Base-by-base conservation (phyloP, 2,113 vertebrate species). In the Rhodinocichla rosea region DNA sequence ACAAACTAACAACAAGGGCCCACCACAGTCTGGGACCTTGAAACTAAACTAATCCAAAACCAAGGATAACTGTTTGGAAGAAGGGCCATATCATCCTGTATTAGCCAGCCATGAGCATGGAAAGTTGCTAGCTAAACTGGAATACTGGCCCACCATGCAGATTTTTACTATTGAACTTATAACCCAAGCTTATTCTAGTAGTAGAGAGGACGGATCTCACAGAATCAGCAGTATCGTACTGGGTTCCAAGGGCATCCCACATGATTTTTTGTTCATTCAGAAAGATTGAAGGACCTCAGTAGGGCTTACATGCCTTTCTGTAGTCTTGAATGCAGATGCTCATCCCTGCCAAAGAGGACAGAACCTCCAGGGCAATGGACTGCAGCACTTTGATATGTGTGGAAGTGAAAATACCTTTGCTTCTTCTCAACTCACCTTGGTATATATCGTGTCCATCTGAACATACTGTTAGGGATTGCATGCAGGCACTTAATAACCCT, bases 1-100 rank as follows among this genome's bases (percentile, higher is more conserved):
- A 96, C 97, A 96, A 92, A 94, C 91, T 79, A 85, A 95, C 91
- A 97, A 89, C 94, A 95, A 96, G 91, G 97, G 97, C 97, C 97
- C 93, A 97, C 97, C 96, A 81, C 94, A 95, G 84, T 78, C 18
- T 80, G 78, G 47, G 91, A 94, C 87, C 95, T 94, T 76, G 49
- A 91, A 95, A 83, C 76, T 62, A 81, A 92, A 91, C 49, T 93
- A 87, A 86, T 91, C 35, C 65, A 80, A 96, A 97, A 33, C 71
- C 75, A 92, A 95, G 97, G 90, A 95, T 94, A 47, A 39, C 84
- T 73, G 76, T 91, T 89, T 79, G 75, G 81, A 63, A 13, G 47
- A 68, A 78, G 47, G 67, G 45, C 60, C 15, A 2, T 87, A 81
- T 93, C 93, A 87, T 92, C 92, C 95, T 65, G 8, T 30, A 42